phyloP scores from a whole-genome alignment of 2,113 vertebrate species.

The Tychaedon coryphoeus region DNA sequence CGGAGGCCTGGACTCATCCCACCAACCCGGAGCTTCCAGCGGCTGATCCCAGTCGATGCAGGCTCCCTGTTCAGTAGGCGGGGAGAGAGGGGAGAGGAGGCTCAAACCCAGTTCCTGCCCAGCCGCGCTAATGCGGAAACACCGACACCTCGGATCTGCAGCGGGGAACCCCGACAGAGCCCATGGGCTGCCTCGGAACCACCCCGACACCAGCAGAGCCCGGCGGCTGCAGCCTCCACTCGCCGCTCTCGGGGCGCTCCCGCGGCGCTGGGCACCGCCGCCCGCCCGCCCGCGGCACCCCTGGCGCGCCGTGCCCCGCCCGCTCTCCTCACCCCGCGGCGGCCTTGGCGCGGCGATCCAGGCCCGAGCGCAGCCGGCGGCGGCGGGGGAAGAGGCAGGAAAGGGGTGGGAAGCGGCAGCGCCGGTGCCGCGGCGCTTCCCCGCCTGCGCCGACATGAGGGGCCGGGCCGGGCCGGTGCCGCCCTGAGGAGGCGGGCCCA shows the following conservation, averaged over 20 bases:
- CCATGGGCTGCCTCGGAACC: background rate
- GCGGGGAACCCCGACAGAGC: background rate
- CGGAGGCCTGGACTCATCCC: slow-evolving; percentile 33
- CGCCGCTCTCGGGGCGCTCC: background rate
- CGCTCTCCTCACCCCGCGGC: background rate
- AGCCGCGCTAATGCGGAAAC: background rate
- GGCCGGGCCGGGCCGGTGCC: background rate
- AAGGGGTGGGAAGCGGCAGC: background rate
- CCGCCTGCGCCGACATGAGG: slow-evolving; percentile 62
- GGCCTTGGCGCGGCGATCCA: background rate
- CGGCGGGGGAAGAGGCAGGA: background rate
- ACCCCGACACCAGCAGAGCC: background rate
- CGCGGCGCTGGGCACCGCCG: background rate
- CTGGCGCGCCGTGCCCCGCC: background rate
- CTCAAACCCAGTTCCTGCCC: background rate
- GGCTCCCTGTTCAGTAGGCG: background rate
- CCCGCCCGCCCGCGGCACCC: too few relatives aligned
- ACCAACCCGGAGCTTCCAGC: background rate
- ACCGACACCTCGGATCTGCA: background rate
- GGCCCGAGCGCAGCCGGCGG: background rate
- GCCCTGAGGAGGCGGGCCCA: background rate
- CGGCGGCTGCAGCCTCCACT: background rate
- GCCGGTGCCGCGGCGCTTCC: background rate
- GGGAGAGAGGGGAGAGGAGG: background rate
- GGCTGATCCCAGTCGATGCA: background rate